These are phyloP conservation scores for Phyllostomus hastatus DNA, from an alignment of 2,113 vertebrate species.

Conservation along the genomic window DNA sequence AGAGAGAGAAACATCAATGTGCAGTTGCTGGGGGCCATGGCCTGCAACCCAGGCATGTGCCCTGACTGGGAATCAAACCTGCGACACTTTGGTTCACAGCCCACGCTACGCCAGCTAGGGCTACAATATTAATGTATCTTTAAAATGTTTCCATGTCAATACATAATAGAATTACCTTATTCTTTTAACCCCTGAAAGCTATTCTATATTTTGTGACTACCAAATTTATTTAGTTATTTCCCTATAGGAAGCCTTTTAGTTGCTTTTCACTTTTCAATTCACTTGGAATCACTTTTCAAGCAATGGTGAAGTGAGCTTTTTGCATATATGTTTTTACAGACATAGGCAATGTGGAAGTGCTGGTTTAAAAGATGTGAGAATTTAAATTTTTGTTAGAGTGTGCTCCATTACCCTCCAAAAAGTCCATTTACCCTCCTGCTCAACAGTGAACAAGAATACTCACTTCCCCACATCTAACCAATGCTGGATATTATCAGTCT, in stretches of 20 bases:
- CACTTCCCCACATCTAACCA: neutral
- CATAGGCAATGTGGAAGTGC: neutral
- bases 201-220: slow-evolving; percentile 22
- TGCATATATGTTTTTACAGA: neutral
- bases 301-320: neutral
- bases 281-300: too few species aligned
- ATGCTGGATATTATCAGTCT: neutral
- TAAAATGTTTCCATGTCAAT: neutral
- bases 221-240: neutral
- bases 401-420: neutral
- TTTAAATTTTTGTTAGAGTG: neutral
- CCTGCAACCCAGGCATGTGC: too few species aligned
- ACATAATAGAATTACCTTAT: slow-evolving; percentile 1
- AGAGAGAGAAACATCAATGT: too few species aligned
- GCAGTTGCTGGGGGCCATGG: too few species aligned
- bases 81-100: too few species aligned
- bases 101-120: too few species aligned
- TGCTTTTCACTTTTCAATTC: neutral
- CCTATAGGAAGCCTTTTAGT: neutral
- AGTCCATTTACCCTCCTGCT: neutral
- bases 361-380: slow-evolving; percentile 23
- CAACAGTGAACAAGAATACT: neutral
- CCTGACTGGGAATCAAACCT: too few species aligned
- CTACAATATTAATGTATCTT: neutral
- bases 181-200: slow-evolving; percentile 21